Evolutionary conservation across 2,888 invertebrate genomes (phyloP).

Genomic region (Microctonus aethiopoides): DNA sequence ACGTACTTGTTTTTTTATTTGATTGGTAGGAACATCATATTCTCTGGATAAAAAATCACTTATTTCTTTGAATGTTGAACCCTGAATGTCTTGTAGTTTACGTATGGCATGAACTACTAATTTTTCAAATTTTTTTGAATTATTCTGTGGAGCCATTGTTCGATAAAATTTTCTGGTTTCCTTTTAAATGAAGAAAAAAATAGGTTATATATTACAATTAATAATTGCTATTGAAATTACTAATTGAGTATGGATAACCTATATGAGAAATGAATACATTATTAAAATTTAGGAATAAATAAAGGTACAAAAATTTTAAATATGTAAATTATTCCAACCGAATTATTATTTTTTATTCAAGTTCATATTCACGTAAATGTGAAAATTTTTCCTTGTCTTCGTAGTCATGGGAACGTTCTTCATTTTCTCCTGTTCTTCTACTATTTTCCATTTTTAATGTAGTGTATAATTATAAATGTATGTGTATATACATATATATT

Average conservation of each 20-base stretch:
- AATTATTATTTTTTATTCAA: background rate
- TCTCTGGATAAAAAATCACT: slow-evolving; percentile 58
- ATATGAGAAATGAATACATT: too few relatives aligned
- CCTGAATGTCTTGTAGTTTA: slow-evolving; percentile 55
- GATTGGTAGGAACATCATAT: slow-evolving; percentile 51
- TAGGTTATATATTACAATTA: background rate
- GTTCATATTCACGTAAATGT: slow-evolving; percentile 24
- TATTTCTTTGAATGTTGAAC: slow-evolving; percentile 60
- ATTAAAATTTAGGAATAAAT: background rate
- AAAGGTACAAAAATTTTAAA: background rate
- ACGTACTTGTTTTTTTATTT: slow-evolving; percentile 53
- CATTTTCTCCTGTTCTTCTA: slow-evolving; percentile 7
- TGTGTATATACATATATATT: too few relatives aligned
- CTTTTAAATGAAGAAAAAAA: background rate
- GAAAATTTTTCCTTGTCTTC: background rate
- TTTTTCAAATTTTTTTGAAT: slow-evolving; percentile 54
- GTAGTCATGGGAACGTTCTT: slow-evolving; percentile 22
- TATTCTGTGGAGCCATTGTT: slow-evolving; percentile 43
- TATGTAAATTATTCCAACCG: background rate
- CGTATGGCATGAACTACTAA: slow-evolving; percentile 60
- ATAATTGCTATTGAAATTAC: too few relatives aligned
- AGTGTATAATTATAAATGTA: too few relatives aligned
- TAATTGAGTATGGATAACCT: too few relatives aligned
- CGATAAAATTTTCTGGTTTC: background rate
- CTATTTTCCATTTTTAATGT: background rate